phyloP scores from a whole-genome alignment of 2,113 vertebrate species.

The Phalacrocorax aristotelis region DNA sequence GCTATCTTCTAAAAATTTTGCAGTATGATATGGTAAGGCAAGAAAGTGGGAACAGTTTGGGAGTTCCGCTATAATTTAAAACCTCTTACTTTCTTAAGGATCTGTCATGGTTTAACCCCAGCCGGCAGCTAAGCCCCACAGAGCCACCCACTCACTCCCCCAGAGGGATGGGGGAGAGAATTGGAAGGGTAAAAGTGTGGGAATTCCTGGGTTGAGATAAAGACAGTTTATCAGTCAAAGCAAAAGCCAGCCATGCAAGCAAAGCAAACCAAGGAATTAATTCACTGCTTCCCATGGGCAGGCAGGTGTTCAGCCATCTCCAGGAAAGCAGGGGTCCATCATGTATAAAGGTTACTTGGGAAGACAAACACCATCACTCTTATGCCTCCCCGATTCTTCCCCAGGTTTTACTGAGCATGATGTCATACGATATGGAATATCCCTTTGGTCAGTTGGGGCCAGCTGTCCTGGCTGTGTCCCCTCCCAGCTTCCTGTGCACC shows the following conservation, averaged over 20 bases:
- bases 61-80: neutral
- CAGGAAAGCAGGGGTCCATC: neutral
- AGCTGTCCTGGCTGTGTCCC: too few relatives aligned
- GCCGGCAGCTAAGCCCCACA: neutral
- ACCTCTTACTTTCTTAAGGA: neutral
- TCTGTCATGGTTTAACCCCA: neutral
- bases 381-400: neutral
- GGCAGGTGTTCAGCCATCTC: neutral
- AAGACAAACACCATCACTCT: neutral
- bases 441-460: too few relatives aligned
- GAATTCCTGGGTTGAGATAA: too few relatives aligned
- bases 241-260: too few relatives aligned
- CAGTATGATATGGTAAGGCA: neutral
- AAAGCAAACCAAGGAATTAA: too few relatives aligned
- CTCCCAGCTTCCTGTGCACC: too few relatives aligned
- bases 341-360: fast-evolving
- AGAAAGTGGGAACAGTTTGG: neutral
- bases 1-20: neutral
- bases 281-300: neutral
- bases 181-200: neutral
- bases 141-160: neutral
- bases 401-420: too few relatives aligned
- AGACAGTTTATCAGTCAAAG: too few relatives aligned
- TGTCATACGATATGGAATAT: too few relatives aligned
- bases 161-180: neutral